Base-by-base conservation (phyloP, 2,113 vertebrate species). In the Irena cyanogastra region DNA sequence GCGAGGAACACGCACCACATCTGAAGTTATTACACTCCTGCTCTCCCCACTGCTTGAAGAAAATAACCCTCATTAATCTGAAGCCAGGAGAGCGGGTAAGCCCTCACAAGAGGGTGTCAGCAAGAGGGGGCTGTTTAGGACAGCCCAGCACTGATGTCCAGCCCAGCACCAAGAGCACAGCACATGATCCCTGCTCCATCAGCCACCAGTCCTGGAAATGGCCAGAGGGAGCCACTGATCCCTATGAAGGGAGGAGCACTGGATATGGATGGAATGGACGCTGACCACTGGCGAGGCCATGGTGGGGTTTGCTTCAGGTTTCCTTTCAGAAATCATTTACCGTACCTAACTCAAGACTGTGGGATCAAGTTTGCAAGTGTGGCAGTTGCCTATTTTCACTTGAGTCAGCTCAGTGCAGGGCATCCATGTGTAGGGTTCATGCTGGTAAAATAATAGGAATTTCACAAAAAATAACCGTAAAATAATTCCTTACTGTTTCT, bases 351-450 rank as follows among this genome's bases (percentile, higher is more conserved):
- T 65, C 37, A 42, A 33, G 39, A 26, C 42, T 33, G 17, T 18
- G 52, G 26, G 27, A 74, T 50, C 6, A 2, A 10, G 47, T 49
- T 37, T 53, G 11, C 45, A 89, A 74, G 72, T 0, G 0, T 18
- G 21, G 80, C 16, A 11, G 61, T 56, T 66, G 39, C 28, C 44
- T 44, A 1, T 23, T 90, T 89, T 72, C 3, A 42, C 35, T 66
- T 39, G 31, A 16, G n/a, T 44, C 23, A 49, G 20, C 60, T 79
- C 74, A 52, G 6, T 13, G 52, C 41, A 79, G 15, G 18, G 65
- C 53, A 91, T 19, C 24, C 31, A n/a, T 0, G 0, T 4, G 33
- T 0, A 54, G 26, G 15, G 26, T 30, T 76, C 78, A 69, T 0
- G 0, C 41, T 31, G 56, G 41, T 39, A 74, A 89, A 59, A 53